Percentiles rank a stretch among this genome's conserved stretches.
phyloP scores from a whole-genome alignment of 64 coral and sea anemone species.

The Catalaphyllia jardinei region DNA sequence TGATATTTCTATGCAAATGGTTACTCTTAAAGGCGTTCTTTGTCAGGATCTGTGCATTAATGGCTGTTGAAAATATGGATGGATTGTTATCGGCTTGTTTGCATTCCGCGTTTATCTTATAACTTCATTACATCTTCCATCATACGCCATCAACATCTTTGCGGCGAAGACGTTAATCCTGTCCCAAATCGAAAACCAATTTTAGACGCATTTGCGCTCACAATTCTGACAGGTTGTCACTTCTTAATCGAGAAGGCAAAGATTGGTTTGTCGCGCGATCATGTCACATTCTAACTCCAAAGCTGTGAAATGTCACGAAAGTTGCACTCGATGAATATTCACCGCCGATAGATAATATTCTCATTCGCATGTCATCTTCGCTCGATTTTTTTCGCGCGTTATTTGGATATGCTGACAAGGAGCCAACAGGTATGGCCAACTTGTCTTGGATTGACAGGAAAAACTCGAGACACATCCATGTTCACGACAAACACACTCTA shows the following conservation, averaged over 20 bases:
- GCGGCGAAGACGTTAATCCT: conserved; percentile 31
- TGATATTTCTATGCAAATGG: conserved; percentile 41
- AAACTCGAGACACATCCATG: background rate
- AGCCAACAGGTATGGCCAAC: conserved; percentile 10
- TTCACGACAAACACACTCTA: background rate
- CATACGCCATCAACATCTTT: conserved; percentile 26
- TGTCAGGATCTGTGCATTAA: conserved; percentile 6
- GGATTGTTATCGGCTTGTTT: conserved; percentile 29
- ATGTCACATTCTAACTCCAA: background rate
- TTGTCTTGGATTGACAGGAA: conserved; percentile 9
- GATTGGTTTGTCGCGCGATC: conserved; percentile 1
- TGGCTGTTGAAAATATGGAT: conserved; percentile 41
- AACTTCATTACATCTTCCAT: conserved; percentile 25
- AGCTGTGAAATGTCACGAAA: conserved; percentile 17
- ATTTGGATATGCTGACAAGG: conserved; percentile 6
- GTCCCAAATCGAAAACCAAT: conserved; percentile 37
- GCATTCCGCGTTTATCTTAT: conserved; percentile 18
- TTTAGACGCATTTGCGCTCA: conserved; percentile 32
- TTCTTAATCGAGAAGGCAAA: conserved; percentile 1
- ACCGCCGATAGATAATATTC: background rate
- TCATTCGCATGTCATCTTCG: background rate
- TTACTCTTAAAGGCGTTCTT: background rate
- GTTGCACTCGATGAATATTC: background rate
- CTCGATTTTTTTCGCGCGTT: background rate
- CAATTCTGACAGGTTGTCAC: conserved; percentile 10